Conservation (phyloP, 2,797 vertebrate species). For the Macroramphosus scolopax region DNA sequence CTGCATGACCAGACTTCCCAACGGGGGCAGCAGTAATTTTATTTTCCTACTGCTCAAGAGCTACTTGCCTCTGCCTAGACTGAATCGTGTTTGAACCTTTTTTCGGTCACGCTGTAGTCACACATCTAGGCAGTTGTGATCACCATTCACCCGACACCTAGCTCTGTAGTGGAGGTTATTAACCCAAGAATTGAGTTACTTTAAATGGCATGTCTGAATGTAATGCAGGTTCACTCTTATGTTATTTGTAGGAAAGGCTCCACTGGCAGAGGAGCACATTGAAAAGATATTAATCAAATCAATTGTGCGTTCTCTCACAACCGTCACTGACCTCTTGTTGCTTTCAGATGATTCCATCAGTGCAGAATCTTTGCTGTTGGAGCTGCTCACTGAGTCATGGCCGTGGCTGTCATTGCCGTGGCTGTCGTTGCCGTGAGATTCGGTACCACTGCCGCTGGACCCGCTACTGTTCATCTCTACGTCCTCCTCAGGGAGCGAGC, state of each 20-base stretch:
- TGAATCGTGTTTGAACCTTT: slow-evolving; percentile 3
- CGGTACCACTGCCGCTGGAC: slow-evolving; percentile 82
- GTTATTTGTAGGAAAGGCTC: too few relatives aligned
- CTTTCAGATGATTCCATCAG: slow-evolving; percentile 80
- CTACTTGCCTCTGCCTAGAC: neutral
- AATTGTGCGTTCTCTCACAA: too few relatives aligned
- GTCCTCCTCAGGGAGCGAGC: slow-evolving; percentile 79
- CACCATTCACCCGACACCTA: neutral
- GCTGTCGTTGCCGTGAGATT: slow-evolving; percentile 78
- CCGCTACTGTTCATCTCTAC: slow-evolving; percentile 89
- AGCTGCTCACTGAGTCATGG: slow-evolving; percentile 77
- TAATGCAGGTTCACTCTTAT: too few relatives aligned
- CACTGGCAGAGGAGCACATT: too few relatives aligned
- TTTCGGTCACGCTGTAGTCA: slow-evolving; percentile 1
- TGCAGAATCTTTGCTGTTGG: slow-evolving; percentile 83
- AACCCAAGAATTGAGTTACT: too few relatives aligned
- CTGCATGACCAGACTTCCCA: slow-evolving; percentile 22
- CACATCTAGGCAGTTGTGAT: neutral
- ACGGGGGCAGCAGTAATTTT: slow-evolving; percentile 9
- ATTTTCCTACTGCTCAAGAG: slow-evolving; percentile 6
- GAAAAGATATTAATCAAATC: too few relatives aligned
- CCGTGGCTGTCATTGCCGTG: slow-evolving; percentile 76
- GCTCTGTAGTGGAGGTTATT: neutral
- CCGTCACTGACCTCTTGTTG: slow-evolving; percentile 82
- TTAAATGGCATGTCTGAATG: too few relatives aligned